phyloP scores from a whole-genome alignment of 2,888 invertebrate genomes.

The Uloborus plumipes region DNA sequence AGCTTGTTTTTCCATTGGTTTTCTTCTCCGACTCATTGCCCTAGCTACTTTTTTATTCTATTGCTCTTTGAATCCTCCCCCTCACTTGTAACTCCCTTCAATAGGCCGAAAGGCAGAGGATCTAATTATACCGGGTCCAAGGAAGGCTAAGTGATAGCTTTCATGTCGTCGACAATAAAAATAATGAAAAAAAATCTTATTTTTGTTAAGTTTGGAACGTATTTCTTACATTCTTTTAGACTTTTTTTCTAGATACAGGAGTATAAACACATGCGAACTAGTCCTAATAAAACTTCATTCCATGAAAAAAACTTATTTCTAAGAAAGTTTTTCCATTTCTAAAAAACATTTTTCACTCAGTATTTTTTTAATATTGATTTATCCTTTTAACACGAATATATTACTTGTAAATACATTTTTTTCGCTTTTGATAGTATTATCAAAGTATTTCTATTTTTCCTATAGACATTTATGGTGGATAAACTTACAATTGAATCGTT shows the following conservation, averaged over 20 bases:
- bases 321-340: constrained; percentile 13
- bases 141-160: constrained; percentile 51
- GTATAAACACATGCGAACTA: no score
- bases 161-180: constrained; percentile 53
- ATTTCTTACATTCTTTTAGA: background rate
- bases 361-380: no score
- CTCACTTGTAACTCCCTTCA: constrained; percentile 9
- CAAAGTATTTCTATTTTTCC: constrained; percentile 2
- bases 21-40: constrained; percentile 19
- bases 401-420: no score
- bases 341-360: background rate
- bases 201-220: constrained; percentile 7
- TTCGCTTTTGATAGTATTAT: no score
- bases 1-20: background rate
- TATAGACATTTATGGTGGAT: constrained; percentile 11
- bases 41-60: constrained; percentile 20
- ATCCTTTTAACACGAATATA: no score
- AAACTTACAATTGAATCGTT: no score
- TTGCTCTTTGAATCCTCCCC: constrained; percentile 19
- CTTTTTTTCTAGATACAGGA: background rate
- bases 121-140: constrained; percentile 42
- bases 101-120: constrained; percentile 40
- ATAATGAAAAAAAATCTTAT: constrained; percentile 10
- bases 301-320: constrained; percentile 30
- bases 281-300: background rate